phyloP scores from a whole-genome alignment of 1,140 invertebrate species.

The Ylistrum balloti region DNA sequence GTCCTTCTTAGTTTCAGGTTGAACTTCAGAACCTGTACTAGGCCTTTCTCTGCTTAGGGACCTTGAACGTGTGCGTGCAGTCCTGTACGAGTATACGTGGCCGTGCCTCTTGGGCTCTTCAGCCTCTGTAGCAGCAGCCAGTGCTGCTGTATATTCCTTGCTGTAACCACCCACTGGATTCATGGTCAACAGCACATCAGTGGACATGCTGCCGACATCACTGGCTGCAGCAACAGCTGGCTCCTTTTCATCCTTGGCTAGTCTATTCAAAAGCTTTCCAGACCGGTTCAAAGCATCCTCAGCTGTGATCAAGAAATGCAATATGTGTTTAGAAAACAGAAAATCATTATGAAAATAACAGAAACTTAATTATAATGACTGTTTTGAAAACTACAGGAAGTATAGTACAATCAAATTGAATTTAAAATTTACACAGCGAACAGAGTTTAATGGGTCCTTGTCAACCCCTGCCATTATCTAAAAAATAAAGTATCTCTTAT shows the following conservation, averaged over 20 bases:
- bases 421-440: no score
- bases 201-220: conserved; percentile 66
- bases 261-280: conserved; percentile 67
- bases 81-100: conserved; percentile 70
- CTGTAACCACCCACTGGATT: conserved; percentile 59
- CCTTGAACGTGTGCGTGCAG: conserved; percentile 44
- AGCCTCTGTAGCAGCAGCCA: not conserved
- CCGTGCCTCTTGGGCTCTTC: conserved; percentile 44
- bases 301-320: conserved; percentile 60
- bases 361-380: no score
- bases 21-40: not conserved
- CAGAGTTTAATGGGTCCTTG: no score
- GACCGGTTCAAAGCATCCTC: conserved; percentile 72
- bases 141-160: not conserved
- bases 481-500: no score
- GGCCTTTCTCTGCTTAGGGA: conserved; percentile 44
- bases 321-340: no score
- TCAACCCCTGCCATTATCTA: no score
- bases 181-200: conserved; percentile 64
- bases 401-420: no score
- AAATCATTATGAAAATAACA: no score
- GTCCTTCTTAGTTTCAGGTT: conserved; percentile 32
- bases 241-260: conserved; percentile 52
- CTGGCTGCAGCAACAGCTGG: conserved; percentile 52
- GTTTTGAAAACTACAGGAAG: no score